phyloP scores from a whole-genome alignment of 2,797 vertebrate species.

The Pantherophis alleghaniensis region DNA sequence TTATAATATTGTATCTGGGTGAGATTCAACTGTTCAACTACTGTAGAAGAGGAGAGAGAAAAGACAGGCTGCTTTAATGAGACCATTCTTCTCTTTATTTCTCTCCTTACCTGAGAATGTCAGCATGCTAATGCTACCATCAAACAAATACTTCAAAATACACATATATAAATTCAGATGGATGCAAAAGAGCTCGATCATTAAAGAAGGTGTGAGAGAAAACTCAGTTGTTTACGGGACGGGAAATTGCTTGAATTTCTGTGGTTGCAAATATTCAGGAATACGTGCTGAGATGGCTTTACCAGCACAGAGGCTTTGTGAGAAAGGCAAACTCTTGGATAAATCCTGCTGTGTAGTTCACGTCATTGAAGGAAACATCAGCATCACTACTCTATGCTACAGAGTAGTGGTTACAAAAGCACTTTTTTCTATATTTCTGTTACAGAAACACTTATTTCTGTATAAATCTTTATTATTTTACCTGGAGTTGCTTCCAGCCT shows the following conservation, averaged over 20 bases:
- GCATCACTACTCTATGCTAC: neutral
- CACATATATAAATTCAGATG: neutral
- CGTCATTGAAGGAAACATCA: conserved; percentile 46
- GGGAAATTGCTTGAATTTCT: conserved; percentile 25
- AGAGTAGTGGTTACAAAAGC: neutral
- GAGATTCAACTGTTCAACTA: neutral
- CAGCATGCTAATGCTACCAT: neutral
- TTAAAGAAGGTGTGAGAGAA: conserved; percentile 37
- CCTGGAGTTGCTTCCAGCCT: neutral
- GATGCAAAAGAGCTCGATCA: neutral
- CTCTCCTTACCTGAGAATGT: neutral
- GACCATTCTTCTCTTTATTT: neutral
- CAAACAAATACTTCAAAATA: neutral
- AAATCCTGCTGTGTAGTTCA: conserved; percentile 59
- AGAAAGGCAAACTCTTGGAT: conserved; percentile 56
- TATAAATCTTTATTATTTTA: neutral
- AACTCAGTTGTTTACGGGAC: conserved; percentile 30
- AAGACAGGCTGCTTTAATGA: neutral
- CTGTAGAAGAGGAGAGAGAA: neutral
- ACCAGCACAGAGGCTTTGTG: conserved; percentile 55
- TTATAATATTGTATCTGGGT: neutral
- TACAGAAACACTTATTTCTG: neutral
- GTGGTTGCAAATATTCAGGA: conserved; percentile 38
- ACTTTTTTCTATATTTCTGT: neutral
- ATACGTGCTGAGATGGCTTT: conserved; percentile 56